phyloP scores from a whole-genome alignment of 2,113 vertebrate genomes.

The Azemiops feae region DNA sequence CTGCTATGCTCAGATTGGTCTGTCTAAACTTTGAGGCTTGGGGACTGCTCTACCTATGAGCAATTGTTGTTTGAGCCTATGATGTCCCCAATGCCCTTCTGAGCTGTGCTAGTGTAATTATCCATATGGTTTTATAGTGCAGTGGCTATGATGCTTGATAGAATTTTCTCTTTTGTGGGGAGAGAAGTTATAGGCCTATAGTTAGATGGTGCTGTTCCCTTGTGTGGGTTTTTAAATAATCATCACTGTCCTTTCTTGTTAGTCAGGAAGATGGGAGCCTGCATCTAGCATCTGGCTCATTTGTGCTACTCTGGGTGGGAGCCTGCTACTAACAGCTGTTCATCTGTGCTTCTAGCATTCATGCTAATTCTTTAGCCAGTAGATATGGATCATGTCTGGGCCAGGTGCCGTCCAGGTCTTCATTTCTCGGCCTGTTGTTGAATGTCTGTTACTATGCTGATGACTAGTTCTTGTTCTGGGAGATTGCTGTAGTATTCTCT shows the following conservation, averaged over 20 bases:
- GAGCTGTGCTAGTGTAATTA: not conserved
- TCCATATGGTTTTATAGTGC: not conserved
- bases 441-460: not conserved
- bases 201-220: not conserved
- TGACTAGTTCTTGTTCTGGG: not conserved
- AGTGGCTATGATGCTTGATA: not conserved
- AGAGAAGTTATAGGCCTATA: not conserved
- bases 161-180: not conserved
- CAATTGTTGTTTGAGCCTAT: too few species aligned
- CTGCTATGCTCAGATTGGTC: not conserved
- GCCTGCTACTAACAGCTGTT: not conserved
- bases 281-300: not conserved
- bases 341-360: not conserved
- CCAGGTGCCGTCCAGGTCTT: not conserved
- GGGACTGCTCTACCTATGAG: not conserved
- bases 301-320: not conserved
- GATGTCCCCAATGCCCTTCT: too few species aligned
- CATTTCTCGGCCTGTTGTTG: not conserved
- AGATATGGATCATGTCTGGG: not conserved
- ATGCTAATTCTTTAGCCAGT: not conserved
- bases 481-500: not conserved
- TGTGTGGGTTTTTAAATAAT: not conserved
- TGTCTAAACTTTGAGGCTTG: not conserved
- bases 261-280: not conserved
- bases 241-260: not conserved